phyloP scores from a whole-genome alignment of 2,113 vertebrate species.

The Beaufortia kweichowensis region DNA sequence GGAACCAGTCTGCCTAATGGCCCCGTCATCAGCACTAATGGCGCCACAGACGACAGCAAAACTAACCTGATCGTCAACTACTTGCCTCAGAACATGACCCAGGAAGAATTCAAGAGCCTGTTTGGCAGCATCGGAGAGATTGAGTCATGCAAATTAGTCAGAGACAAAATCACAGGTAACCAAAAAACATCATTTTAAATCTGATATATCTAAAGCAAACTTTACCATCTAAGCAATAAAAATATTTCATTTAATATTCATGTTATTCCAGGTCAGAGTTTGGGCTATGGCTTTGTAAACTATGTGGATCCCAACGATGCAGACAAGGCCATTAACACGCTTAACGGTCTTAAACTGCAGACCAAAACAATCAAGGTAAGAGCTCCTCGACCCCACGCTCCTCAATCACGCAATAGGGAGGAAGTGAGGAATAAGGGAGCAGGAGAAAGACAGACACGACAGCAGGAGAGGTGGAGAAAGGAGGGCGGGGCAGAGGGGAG shows the following conservation, averaged over 20 bases:
- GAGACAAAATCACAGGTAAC: conserved; percentile 93
- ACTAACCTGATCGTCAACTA: conserved; percentile 98
- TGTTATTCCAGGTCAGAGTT: conserved; percentile 86
- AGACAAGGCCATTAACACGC: conserved; percentile 94
- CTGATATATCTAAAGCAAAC: neutral
- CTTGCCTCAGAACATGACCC: conserved; percentile 97
- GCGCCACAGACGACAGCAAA: conserved; percentile 92
- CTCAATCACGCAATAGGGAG: conserved; percentile 17
- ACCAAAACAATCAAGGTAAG: conserved; percentile 98
- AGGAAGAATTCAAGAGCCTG: conserved; percentile 94
- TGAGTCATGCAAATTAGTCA: conserved; percentile 92
- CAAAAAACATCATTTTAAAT: neutral
- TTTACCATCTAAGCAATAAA: neutral
- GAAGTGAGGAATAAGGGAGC: conserved; percentile 23
- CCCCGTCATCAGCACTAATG: conserved; percentile 84
- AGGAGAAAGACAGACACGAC: conserved; percentile 57
- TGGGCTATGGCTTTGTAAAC: conserved; percentile 96
- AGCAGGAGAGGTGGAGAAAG: conserved; percentile 66
- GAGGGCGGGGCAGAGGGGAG: conserved; percentile 63
- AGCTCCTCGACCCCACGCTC: neutral
- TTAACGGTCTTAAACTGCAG: conserved; percentile 95
- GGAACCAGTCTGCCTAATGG: conserved; percentile 88
- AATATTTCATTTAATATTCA: conserved; percentile 5
- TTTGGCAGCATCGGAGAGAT: conserved; percentile 96
- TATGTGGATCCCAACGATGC: conserved; percentile 94